These are phyloP conservation scores for Acipenser ruthenus DNA, from an alignment of 2,797 vertebrate genomes.

Conservation along the genomic window DNA sequence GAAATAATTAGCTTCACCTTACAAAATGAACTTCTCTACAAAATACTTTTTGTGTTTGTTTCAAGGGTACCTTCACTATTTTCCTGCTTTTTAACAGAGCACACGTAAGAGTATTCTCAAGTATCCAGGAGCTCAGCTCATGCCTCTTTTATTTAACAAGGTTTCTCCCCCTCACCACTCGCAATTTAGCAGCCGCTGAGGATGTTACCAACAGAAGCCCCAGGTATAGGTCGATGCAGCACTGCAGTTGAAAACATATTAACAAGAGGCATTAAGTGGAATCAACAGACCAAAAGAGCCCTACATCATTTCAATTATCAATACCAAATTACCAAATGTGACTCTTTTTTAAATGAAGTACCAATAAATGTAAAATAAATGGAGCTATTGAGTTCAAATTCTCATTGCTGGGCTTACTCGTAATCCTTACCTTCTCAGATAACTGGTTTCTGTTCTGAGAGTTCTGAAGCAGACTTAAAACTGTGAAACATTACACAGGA, in stretches of 20 bases:
- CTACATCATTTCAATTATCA: slow-evolving; percentile 12
- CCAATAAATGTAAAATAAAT: not conserved
- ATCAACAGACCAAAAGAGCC: slow-evolving; percentile 7
- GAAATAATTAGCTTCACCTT: not conserved
- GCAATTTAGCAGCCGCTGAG: not conserved
- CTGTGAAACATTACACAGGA: too few species aligned
- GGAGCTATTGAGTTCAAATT: not conserved
- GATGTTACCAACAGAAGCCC: slow-evolving; percentile 9
- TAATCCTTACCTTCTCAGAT: too few species aligned
- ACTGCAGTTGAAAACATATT: slow-evolving; percentile 24
- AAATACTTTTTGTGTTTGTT: not conserved
- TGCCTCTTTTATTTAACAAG: not conserved
- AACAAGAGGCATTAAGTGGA: slow-evolving; percentile 15
- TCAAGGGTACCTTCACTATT: too few species aligned
- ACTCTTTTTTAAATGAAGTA: too few species aligned
- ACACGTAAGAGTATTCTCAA: too few species aligned
- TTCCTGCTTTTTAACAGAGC: too few species aligned
- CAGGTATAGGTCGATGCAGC: slow-evolving; percentile 19
- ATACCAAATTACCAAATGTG: not conserved
- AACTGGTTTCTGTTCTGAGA: too few species aligned
- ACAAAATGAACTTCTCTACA: too few species aligned
- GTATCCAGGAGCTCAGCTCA: not conserved
- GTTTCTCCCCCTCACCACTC: not conserved
- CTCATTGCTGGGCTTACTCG: not conserved
- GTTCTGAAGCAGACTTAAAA: too few species aligned